A percentile compares a stretch with the other conserved stretches of the same genome.
phyloP scores from a whole-genome alignment of 2,113 vertebrate genomes.

The Sphyrna mokarran region DNA sequence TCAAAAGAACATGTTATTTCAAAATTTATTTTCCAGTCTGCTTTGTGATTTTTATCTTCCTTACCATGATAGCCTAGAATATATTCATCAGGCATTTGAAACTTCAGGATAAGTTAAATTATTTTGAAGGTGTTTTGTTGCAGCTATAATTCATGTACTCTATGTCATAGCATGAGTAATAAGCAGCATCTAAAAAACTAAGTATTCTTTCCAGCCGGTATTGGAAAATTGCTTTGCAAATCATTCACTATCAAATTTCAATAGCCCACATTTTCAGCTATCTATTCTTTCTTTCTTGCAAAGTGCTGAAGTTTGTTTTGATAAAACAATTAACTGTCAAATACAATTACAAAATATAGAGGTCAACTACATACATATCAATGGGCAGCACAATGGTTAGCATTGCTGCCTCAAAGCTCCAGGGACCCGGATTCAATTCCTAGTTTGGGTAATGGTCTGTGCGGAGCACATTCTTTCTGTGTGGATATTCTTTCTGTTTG shows the following conservation, averaged over 20 bases:
- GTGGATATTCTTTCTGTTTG: too few species aligned
- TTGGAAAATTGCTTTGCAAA: neutral
- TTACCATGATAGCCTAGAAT: neutral
- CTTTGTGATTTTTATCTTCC: neutral
- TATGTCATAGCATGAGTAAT: constrained; percentile 14
- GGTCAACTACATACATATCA: neutral
- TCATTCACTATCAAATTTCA: constrained; percentile 7
- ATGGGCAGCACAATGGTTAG: too few species aligned
- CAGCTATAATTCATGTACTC: neutral
- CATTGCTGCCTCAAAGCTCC: too few species aligned
- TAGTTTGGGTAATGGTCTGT: too few species aligned
- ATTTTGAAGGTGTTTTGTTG: neutral
- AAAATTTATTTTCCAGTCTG: neutral
- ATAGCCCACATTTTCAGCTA: neutral
- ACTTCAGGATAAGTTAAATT: neutral
- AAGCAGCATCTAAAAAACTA: neutral
- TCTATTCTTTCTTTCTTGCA: neutral
- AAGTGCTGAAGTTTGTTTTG: neutral
- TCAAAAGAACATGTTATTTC: neutral
- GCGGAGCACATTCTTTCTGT: too few species aligned
- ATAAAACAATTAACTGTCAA: neutral
- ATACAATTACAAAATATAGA: neutral
- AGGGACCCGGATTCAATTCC: too few species aligned
- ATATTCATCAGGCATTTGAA: neutral
- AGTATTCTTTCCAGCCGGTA: neutral